Percentiles rank a stretch among this genome's conserved stretches.
Evolutionary conservation across 2,797 vertebrate species (phyloP).

Genomic region (Phrynocephalus forsythii): DNA sequence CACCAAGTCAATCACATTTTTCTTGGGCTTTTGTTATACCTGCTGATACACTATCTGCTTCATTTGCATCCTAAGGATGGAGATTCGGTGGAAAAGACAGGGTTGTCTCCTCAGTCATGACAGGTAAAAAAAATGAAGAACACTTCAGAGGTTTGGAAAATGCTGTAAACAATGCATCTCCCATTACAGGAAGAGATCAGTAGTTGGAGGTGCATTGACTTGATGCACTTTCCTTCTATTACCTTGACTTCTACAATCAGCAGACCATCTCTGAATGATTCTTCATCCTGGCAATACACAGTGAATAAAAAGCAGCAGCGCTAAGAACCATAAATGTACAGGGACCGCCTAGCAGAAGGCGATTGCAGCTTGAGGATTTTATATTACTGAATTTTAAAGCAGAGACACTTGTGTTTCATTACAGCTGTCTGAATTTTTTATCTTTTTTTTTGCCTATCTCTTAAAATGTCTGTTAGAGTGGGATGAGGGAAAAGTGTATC

Average conservation of each 20-base stretch:
- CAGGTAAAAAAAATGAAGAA: conserved; percentile 54
- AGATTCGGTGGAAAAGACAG: conserved; percentile 19
- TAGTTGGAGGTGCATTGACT: not conserved
- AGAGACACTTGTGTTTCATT: conserved; percentile 29
- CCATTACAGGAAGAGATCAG: not conserved
- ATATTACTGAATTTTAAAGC: conserved; percentile 36
- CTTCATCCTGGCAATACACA: conserved; percentile 24
- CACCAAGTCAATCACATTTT: not conserved
- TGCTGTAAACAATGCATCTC: conserved; percentile 31
- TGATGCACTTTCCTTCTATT: conserved; percentile 32
- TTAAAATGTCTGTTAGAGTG: not conserved
- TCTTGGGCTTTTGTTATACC: conserved; percentile 14
- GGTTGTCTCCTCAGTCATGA: conserved; percentile 26
- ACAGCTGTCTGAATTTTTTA: not conserved
- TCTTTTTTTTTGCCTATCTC: not conserved
- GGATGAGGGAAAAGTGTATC: conserved; percentile 26
- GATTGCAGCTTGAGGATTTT: conserved; percentile 27
- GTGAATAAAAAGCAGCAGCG: conserved; percentile 25
- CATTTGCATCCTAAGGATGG: conserved; percentile 33
- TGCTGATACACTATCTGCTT: conserved; percentile 2
- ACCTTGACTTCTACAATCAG: conserved; percentile 30
- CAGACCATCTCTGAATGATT: conserved; percentile 35
- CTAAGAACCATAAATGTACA: conserved; percentile 38
- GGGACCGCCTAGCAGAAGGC: conserved; percentile 15
- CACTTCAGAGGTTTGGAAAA: conserved; percentile 28